Evolutionary conservation across 2,797 vertebrate species (phyloP).

Genomic region (Florisuga fusca): DNA sequence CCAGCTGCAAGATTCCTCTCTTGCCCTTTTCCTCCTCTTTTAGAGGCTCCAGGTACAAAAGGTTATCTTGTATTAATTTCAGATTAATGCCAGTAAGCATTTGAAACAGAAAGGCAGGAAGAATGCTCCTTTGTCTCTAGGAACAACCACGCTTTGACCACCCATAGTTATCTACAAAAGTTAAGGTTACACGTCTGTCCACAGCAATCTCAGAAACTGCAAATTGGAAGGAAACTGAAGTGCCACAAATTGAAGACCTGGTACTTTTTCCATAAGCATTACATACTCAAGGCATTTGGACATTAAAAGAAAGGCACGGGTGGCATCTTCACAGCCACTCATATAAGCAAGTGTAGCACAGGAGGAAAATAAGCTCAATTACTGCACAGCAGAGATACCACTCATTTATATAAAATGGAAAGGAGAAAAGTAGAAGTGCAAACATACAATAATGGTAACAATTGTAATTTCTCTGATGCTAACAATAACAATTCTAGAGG

Average conservation of each 20-base stretch:
- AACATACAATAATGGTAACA: not conserved
- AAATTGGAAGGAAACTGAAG: not conserved
- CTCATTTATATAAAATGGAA: not conserved
- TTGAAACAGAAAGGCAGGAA: not conserved
- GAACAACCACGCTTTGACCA: not conserved
- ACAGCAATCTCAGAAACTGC: not conserved
- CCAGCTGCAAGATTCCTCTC: not conserved
- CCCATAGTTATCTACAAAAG: not conserved
- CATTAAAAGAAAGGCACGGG: not conserved
- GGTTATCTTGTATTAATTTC: not conserved
- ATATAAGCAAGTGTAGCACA: not conserved
- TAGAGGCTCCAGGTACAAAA: not conserved
- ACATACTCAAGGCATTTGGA: not conserved
- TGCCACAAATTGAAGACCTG: not conserved
- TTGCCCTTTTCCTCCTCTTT: not conserved
- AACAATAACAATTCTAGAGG: not conserved
- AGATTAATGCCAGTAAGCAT: not conserved
- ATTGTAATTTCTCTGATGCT: not conserved
- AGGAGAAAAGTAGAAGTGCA: not conserved
- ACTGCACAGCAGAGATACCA: not conserved
- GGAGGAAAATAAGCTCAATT: not conserved
- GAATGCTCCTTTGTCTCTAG: not conserved
- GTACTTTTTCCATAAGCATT: rapidly evolving
- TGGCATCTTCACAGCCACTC: not conserved
- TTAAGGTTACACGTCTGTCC: not conserved